Evolutionary conservation across 2,888 invertebrate species (phyloP).

Genomic region (Mesoligia furuncula): DNA sequence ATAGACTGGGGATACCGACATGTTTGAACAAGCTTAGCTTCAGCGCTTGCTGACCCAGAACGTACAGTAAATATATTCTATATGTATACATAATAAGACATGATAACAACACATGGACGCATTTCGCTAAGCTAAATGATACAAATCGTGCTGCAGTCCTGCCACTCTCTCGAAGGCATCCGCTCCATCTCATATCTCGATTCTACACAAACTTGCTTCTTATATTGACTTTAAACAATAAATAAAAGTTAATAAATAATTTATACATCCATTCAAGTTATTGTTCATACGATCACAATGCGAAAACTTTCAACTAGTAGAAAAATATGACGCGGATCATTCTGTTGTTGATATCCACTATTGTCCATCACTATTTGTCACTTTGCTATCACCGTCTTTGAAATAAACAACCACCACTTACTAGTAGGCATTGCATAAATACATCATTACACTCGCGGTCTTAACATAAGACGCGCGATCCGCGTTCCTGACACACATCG

Average conservation of each 20-base stretch:
- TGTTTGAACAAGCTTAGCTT: constrained; percentile 38
- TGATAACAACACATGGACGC: constrained; percentile 61
- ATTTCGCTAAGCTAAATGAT: constrained; percentile 63
- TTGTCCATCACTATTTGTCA: constrained; percentile 76
- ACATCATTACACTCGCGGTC: constrained; percentile 75
- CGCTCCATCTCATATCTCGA: constrained; percentile 71
- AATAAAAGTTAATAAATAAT: constrained; percentile 83
- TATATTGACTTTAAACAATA: constrained; percentile 80
- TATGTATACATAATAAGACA: constrained; percentile 56
- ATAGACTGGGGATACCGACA: constrained; percentile 31
- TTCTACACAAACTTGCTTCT: constrained; percentile 66
- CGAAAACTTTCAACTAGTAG: constrained; percentile 78
- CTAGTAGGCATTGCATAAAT: constrained; percentile 78
- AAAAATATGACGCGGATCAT: constrained; percentile 78
- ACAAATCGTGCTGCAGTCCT: constrained; percentile 49
- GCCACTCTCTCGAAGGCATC: constrained; percentile 67
- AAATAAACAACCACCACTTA: constrained; percentile 68
- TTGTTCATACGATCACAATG: constrained; percentile 80
- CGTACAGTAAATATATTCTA: constrained; percentile 52
- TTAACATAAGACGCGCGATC: constrained; percentile 79
- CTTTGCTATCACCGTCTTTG: constrained; percentile 81
- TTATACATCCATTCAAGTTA: constrained; percentile 76
- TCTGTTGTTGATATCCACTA: constrained; percentile 65
- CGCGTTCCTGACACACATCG: constrained; percentile 59
- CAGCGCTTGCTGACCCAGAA: constrained; percentile 42